Percentiles rank a stretch among this genome's conserved stretches.
These are phyloP conservation scores for Scaptomyza parva DNA, from an alignment of 2,888 invertebrate genomes.

Conservation along the genomic window DNA sequence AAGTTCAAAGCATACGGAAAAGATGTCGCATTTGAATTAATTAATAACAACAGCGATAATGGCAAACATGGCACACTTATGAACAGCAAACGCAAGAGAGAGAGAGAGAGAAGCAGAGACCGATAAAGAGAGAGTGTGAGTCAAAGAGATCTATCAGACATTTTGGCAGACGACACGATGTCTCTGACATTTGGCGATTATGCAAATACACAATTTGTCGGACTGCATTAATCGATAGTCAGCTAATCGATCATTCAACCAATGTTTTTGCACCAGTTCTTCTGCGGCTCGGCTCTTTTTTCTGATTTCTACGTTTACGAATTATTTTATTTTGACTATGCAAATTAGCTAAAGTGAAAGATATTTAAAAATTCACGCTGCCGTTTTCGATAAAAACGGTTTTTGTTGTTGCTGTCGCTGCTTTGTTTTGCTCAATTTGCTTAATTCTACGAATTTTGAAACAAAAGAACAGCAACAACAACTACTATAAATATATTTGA, in stretches of 20 bases:
- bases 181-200: constrained; percentile 53
- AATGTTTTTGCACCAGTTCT: constrained; percentile 42
- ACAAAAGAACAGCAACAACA: constrained; percentile 33
- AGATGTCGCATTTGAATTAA: constrained; percentile 74
- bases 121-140: constrained; percentile 7
- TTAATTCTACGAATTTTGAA: constrained; percentile 71
- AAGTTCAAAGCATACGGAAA: constrained; percentile 54
- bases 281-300: constrained; percentile 13
- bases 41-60: constrained; percentile 49
- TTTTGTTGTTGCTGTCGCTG: constrained; percentile 51
- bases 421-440: constrained; percentile 55
- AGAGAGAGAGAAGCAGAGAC: no score
- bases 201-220: constrained; percentile 45
- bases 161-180: constrained; percentile 48
- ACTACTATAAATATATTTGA: constrained; percentile 56
- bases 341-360: constrained; percentile 50
- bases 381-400: constrained; percentile 31
- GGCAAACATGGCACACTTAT: constrained; percentile 58
- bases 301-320: constrained; percentile 35
- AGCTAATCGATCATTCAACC: constrained; percentile 48
- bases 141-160: constrained; percentile 25
- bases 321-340: constrained; percentile 27
- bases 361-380: constrained; percentile 43
- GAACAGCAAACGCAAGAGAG: background rate
- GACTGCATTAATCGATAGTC: constrained; percentile 59